Evolutionary conservation across 37 sponge, comb jelly and placozoan genomes (phyloP).

Genomic region (Amphimedon queenslandica): DNA sequence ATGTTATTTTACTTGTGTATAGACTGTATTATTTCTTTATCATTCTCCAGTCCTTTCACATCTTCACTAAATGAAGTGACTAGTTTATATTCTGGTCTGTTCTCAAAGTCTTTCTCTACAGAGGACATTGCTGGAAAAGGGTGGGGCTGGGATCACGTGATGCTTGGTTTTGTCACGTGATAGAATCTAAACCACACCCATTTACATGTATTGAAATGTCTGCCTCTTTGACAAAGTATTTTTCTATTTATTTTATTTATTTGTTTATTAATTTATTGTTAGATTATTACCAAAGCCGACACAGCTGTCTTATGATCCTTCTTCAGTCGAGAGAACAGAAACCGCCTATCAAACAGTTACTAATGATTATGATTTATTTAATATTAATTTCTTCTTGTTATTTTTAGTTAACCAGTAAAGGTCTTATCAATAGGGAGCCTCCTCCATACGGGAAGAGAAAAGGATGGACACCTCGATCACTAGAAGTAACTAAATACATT

Average conservation of each 20-base stretch:
- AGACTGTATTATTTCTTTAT: too few relatives aligned
- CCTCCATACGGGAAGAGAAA: constrained; percentile 93
- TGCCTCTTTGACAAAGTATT: too few relatives aligned
- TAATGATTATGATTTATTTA: background rate
- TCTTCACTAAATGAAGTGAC: too few relatives aligned
- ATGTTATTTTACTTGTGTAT: too few relatives aligned
- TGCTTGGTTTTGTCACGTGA: background rate
- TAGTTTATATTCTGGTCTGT: too few relatives aligned
- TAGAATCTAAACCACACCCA: too few relatives aligned
- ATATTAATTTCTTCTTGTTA: too few relatives aligned
- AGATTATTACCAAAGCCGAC: constrained; percentile 57
- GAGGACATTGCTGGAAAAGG: too few relatives aligned
- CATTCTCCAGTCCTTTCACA: too few relatives aligned
- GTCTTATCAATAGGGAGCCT: constrained; percentile 57
- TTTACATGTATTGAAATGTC: too few relatives aligned
- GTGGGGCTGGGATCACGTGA: background rate
- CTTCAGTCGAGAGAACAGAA: background rate
- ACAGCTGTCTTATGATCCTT: constrained; percentile 34
- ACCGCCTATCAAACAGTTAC: background rate
- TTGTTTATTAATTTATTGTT: background rate
- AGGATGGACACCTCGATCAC: constrained; percentile 90
- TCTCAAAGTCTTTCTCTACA: too few relatives aligned
- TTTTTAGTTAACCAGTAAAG: too few relatives aligned
- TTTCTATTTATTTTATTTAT: background rate
- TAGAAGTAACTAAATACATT: constrained; percentile 28